Base-by-base conservation (phyloP, 2,888 invertebrate genomes). In the Sarcophaga caerulescens region DNA sequence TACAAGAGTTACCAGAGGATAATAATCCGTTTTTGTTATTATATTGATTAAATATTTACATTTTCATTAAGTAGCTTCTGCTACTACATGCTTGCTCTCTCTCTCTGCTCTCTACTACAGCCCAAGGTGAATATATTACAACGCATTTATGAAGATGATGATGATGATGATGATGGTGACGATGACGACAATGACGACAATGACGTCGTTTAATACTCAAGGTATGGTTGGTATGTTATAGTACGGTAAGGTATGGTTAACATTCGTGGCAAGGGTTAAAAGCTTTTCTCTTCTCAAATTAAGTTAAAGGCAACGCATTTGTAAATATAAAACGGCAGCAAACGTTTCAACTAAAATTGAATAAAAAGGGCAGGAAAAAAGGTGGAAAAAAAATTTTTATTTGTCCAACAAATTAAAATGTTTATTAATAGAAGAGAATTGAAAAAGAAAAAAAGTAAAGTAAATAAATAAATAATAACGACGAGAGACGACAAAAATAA, bases 11-110 rank as follows among this genome's bases (percentile, higher is more conserved):
- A 75, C 69, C 81, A 68, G 35, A 35, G 79, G 82, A 85, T 82
- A 85, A 88, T 88, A 88, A 85, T 89, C 85, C 85, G 80, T 85
- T 88, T 86, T 87, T 84, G 88, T 89, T 89, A 88, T 88, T 88
- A 87, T 87, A 84, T 88, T 89, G 88, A 88, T 89, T 88, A 89
- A 89, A 88, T 88, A 89, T 89, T 89, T 88, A 89, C 88, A 87
- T 89, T 89, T 89, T 89, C 87, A 89, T 88, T 89, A 86, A 84
- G 78, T 86, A 78, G 81, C 84, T 84, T 52, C 70, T n/a, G n/a
- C n/a, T 47, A 44, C 17, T 52, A 52, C 52, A 3, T 17, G 12
- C 17, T 52, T 52, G 5, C 14, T 52, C 52, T 52, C 52, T 52
- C 14, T 52, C 52, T 52, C 52, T 52, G 35, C 52, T 17, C 52